Evolutionary conservation across 1,140 invertebrate genomes (phyloP).

Genomic region (Drosophila lacteicornis): DNA sequence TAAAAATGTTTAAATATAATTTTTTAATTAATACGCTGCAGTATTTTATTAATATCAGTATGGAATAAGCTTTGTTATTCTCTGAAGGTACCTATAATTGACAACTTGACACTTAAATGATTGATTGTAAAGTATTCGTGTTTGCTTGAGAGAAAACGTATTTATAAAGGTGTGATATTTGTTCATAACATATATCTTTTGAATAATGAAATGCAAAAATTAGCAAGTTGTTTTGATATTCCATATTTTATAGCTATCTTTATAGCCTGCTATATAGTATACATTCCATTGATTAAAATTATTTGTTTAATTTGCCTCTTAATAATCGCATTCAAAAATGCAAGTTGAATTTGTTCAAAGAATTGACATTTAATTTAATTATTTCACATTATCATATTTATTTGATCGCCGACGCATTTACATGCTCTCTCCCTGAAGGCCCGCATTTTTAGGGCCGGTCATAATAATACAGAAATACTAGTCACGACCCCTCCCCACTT

Average conservation of each 20-base stretch:
- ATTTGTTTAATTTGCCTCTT: constrained; percentile 15
- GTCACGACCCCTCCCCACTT: constrained; percentile 21
- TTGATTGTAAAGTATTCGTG: background rate
- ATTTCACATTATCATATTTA: constrained; percentile 1
- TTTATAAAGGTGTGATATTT: background rate
- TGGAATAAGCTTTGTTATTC: background rate
- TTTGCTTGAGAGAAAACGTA: background rate
- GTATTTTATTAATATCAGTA: background rate
- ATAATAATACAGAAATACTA: constrained; percentile 19
- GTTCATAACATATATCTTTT: background rate
- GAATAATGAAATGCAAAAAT: background rate
- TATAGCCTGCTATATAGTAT: background rate
- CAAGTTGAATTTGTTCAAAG: background rate
- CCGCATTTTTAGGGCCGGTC: constrained; percentile 42
- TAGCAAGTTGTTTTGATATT: too few relatives aligned
- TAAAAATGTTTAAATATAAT: background rate
- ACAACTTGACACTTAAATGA: background rate
- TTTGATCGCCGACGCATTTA: background rate
- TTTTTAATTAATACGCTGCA: background rate
- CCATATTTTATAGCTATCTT: background rate
- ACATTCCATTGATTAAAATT: too few relatives aligned
- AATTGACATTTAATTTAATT: background rate
- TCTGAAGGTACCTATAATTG: background rate
- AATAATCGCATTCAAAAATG: constrained; percentile 2
- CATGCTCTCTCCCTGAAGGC: background rate